A percentile compares a stretch with the other conserved stretches of the same genome.
Evolutionary conservation across 2,888 invertebrate species (phyloP).

Genomic region (Rhyacophila evoluta): DNA sequence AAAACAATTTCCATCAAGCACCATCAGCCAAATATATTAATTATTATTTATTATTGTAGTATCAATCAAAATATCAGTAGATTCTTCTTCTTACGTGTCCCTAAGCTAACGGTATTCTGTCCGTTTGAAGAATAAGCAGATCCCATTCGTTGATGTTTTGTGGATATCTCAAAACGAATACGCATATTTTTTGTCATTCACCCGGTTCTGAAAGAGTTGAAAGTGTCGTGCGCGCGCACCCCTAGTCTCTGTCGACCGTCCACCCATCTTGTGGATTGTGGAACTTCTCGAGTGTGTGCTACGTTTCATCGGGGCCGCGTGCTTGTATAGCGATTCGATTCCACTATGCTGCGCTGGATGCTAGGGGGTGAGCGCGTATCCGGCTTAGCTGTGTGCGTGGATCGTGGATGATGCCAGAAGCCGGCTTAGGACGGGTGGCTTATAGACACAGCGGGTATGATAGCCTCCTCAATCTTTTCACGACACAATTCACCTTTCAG

Average conservation of each 20-base stretch:
- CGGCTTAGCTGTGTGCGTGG: neutral
- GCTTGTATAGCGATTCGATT: neutral
- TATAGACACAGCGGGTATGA: neutral
- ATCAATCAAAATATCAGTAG: too few species aligned
- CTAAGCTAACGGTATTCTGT: too few species aligned
- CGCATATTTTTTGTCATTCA: too few species aligned
- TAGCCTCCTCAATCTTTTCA: neutral
- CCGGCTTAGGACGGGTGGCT: constrained; percentile 1
- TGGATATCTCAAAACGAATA: too few species aligned
- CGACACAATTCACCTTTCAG: too few species aligned
- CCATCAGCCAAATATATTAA: too few species aligned
- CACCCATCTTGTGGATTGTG: neutral
- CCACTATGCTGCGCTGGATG: constrained; percentile 2
- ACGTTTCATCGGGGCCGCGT: neutral
- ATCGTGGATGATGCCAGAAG: constrained; percentile 13
- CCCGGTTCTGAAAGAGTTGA: neutral
- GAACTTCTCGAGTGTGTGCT: neutral
- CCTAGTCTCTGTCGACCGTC: neutral
- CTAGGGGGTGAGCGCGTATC: neutral
- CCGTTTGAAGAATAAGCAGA: too few species aligned
- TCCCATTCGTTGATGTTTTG: too few species aligned
- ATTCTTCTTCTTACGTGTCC: too few species aligned
- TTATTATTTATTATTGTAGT: too few species aligned
- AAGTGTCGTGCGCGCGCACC: neutral
- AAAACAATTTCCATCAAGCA: too few species aligned